Conservation (phyloP, 2,113 vertebrate genomes). For the Meriones unguiculatus region DNA sequence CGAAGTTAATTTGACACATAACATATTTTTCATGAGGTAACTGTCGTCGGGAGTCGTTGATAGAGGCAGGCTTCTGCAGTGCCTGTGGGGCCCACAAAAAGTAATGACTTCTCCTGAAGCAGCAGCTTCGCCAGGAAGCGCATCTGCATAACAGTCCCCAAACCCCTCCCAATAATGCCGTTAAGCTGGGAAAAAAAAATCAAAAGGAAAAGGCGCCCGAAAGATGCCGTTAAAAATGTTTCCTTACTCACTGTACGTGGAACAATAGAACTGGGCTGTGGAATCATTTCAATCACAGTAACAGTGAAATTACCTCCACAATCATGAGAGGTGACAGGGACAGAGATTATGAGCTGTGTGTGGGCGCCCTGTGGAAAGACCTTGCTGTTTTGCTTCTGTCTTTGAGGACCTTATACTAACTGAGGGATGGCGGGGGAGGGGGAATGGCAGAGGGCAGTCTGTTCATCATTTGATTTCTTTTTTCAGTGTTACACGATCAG, state of each 20-base stretch:
- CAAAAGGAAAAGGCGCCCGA: conserved; percentile 81
- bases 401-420: conserved; percentile 65
- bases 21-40: conserved; percentile 91
- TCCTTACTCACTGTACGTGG: conserved; percentile 83
- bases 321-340: conserved; percentile 73
- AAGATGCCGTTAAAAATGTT: conserved; percentile 88
- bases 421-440: conserved; percentile 16
- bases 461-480: conserved; percentile 63
- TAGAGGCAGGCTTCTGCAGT: conserved; percentile 86
- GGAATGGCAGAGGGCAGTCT: not conserved
- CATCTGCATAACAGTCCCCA: conserved; percentile 88
- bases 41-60: conserved; percentile 88
- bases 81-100: conserved; percentile 90
- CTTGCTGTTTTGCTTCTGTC: conserved; percentile 57
- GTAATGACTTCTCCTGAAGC: conserved; percentile 90
- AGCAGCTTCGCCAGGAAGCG: conserved; percentile 86
- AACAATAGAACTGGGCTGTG: conserved; percentile 78
- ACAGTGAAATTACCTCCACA: conserved; percentile 73
- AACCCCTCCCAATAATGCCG: conserved; percentile 87
- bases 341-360: conserved; percentile 61
- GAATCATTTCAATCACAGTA: conserved; percentile 81
- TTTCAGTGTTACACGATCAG: conserved; percentile 79
- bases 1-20: conserved; percentile 89
- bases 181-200: conserved; percentile 84
- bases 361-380: conserved; percentile 51